These are phyloP conservation scores for Eupithecia tripunctaria DNA, from an alignment of 2,888 invertebrate species.

Conservation along the genomic window DNA sequence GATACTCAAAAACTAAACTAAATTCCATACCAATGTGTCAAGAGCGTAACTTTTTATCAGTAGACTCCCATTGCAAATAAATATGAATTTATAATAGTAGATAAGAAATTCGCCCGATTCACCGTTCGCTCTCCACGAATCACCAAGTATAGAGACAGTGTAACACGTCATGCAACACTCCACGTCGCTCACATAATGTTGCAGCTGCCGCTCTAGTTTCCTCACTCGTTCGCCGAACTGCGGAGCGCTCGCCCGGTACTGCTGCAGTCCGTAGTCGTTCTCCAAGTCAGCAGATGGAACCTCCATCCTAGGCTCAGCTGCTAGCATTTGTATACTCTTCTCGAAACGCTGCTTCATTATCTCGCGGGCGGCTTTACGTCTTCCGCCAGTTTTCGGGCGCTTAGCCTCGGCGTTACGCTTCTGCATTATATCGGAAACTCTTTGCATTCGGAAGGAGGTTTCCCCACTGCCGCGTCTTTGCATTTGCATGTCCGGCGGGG, in stretches of 20 bases:
- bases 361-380: slow-evolving; percentile 78
- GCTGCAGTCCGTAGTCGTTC: slow-evolving; percentile 91
- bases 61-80: not conserved
- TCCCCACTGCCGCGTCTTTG: slow-evolving; percentile 66
- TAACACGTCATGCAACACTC: slow-evolving; percentile 68
- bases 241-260: slow-evolving; percentile 93
- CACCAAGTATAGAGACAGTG: slow-evolving; percentile 18
- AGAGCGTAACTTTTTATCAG: not conserved
- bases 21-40: not conserved
- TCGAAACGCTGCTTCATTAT: slow-evolving; percentile 92
- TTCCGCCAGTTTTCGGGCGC: slow-evolving; percentile 59
- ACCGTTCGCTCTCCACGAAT: slow-evolving; percentile 8
- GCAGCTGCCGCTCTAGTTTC: slow-evolving; percentile 86
- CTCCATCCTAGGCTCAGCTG: slow-evolving; percentile 88
- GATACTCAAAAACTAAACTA: not conserved
- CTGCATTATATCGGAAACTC: slow-evolving; percentile 89
- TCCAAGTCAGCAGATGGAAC: slow-evolving; percentile 88
- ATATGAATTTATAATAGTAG: not conserved
- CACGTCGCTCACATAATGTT: slow-evolving; percentile 77
- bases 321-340: slow-evolving; percentile 94
- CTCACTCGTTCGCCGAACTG: slow-evolving; percentile 93
- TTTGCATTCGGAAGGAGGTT: slow-evolving; percentile 87
- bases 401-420: slow-evolving; percentile 85
- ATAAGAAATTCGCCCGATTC: slow-evolving; percentile 29
- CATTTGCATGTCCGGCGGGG: slow-evolving; percentile 48